phyloP scores from a whole-genome alignment of 2,888 invertebrate genomes.

The Aspidiotus destructor region DNA sequence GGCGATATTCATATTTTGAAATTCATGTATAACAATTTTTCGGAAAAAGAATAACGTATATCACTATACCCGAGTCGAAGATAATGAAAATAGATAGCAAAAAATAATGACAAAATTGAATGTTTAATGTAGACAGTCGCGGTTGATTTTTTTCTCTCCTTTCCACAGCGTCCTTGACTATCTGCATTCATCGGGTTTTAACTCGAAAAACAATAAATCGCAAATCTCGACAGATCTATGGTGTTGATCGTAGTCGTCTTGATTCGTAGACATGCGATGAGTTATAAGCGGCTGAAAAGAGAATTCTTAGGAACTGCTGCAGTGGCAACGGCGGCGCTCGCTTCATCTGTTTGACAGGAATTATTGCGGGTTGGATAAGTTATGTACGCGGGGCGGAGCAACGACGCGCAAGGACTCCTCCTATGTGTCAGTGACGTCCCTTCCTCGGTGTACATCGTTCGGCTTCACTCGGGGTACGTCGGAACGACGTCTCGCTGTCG shows the following conservation, averaged over 20 bases:
- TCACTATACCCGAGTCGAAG: no score
- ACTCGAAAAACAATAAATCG: constrained; percentile 26
- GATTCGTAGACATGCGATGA: constrained; percentile 27
- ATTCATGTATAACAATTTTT: constrained; percentile 2
- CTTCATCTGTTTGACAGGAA: constrained; percentile 33
- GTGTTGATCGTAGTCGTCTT: constrained; percentile 27
- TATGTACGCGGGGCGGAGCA: constrained; percentile 35
- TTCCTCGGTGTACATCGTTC: constrained; percentile 25
- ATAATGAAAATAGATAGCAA: no score
- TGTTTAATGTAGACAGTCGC: constrained; percentile 8
- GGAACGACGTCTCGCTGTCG: constrained; percentile 32
- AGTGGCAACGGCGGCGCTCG: constrained; percentile 25
- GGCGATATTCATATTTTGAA: neutral
- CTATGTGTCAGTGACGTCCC: constrained; percentile 38
- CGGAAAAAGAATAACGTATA: neutral
- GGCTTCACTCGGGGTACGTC: constrained; percentile 27
- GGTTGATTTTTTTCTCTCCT: constrained; percentile 15
- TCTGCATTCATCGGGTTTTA: constrained; percentile 24
- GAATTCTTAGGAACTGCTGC: constrained; percentile 28
- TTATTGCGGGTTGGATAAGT: constrained; percentile 35
- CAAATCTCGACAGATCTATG: constrained; percentile 25
- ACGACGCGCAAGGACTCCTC: constrained; percentile 36
- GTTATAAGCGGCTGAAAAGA: constrained; percentile 26
- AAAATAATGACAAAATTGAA: constrained; percentile 18
- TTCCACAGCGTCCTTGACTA: constrained; percentile 21